Evolutionary conservation across 2,888 invertebrate species (phyloP).

Genomic region (Microplitis manilae): DNA sequence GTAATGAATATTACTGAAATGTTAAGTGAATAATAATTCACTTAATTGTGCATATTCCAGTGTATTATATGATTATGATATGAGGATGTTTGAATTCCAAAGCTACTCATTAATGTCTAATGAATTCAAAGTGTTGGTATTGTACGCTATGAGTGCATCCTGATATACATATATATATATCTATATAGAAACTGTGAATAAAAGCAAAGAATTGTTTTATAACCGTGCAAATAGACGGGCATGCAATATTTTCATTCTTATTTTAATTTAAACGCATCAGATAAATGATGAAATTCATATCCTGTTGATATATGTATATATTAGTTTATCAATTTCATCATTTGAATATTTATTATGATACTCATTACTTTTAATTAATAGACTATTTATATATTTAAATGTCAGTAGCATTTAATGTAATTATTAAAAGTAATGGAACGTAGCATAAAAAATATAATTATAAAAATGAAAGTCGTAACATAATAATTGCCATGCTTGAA

Average conservation of each 20-base stretch:
- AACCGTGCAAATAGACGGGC: background rate
- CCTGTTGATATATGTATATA: background rate
- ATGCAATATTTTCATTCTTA: background rate
- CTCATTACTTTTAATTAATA: background rate
- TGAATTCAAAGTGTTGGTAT: constrained; percentile 48
- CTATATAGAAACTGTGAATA: constrained; percentile 14
- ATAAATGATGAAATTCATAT: no score
- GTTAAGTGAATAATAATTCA: constrained; percentile 12
- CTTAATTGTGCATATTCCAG: constrained; percentile 3
- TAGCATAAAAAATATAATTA: background rate
- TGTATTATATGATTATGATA: constrained; percentile 16
- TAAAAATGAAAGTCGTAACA: background rate
- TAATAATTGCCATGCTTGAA: background rate
- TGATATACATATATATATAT: constrained; percentile 13
- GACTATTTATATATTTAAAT: background rate
- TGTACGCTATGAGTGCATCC: constrained; percentile 61
- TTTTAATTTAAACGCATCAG: background rate
- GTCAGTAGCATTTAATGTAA: background rate
- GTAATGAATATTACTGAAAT: background rate
- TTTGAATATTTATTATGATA: background rate
- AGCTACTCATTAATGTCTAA: constrained; percentile 20
- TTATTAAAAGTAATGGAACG: background rate
- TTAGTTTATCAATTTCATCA: background rate
- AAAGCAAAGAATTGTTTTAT: background rate
- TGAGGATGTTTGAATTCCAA: constrained; percentile 14